Percentiles rank a stretch among this genome's conserved stretches.
Conservation (phyloP, 2,797 vertebrate genomes). For the Alosa sapidissima region DNA sequence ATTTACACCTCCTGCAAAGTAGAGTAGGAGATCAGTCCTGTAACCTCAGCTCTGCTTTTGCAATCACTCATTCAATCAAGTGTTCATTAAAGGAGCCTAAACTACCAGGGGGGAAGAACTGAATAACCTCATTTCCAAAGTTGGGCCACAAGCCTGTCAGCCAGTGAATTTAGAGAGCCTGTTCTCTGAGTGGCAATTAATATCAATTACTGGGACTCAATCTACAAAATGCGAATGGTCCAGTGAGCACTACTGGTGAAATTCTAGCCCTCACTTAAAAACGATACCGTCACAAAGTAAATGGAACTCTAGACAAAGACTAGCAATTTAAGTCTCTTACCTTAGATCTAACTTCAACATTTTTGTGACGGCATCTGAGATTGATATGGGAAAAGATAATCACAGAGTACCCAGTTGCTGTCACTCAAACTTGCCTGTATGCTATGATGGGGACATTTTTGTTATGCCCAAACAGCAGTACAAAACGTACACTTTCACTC, state of each 20-base stretch:
- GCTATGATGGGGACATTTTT: background rate
- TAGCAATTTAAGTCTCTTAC: background rate
- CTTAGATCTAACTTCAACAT: background rate
- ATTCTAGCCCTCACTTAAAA: background rate
- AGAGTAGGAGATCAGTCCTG: background rate
- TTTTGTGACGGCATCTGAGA: background rate
- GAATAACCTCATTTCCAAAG: slow-evolving; percentile 19
- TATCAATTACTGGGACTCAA: slow-evolving; percentile 72
- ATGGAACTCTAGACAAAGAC: slow-evolving; percentile 8
- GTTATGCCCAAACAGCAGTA: background rate
- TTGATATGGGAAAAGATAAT: background rate
- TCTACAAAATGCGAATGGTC: slow-evolving; percentile 65
- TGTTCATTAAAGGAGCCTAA: background rate
- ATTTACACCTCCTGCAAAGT: background rate
- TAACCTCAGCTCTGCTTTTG: background rate
- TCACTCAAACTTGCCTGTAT: background rate
- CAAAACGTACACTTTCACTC: background rate
- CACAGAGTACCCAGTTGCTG: background rate
- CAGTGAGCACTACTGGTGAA: background rate
- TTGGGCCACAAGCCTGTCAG: background rate
- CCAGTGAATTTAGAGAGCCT: background rate
- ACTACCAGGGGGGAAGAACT: background rate
- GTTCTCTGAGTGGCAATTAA: slow-evolving; percentile 72
- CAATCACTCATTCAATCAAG: slow-evolving; percentile 23
- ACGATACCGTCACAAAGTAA: background rate